Evolutionary conservation across 2,888 invertebrate species (phyloP), one percentile per base, ranked within the genome.

Genomic region (Mimumesa dahlbomi): DNA sequence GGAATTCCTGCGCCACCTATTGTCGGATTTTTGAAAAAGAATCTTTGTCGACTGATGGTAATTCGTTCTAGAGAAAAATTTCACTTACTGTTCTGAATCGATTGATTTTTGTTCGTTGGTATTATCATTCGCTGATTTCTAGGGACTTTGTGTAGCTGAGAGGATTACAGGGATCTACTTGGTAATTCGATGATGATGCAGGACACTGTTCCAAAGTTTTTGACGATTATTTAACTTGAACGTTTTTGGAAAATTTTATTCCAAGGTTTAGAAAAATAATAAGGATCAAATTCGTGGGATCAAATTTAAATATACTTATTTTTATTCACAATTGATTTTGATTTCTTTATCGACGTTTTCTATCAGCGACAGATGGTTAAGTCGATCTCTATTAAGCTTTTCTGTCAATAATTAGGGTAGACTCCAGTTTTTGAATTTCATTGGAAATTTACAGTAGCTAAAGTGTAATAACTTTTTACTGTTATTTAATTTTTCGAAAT

Each of bases 1-100:
- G 21, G 16, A 14, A 29, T 11, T 4, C 19, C n/a, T n/a, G n/a
- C 29, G 49, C 63, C 64, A 63, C 50, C 62, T 76, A n/a, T 43
- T 13, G 42, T 2, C 6, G 4, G 9, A 0, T 11, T n/a, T 0
- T 14, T 0, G 0, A 54, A 6, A 4, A 1, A 1, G 14, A 9
- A 0, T 0, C 1, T 18, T 7, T 7, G 16, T 5, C 16, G 40
- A 3, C 9, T 18, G 40, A 4, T 40, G 40, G 40, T 40, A 40
- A 7, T 36, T 36, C n/a, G n/a, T 11, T 13, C 36, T 36, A 36
- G 36, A 4, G 16, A 18, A 16, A 4, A 16, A 16, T 18, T 40
- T 4, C 13, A 11, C 7, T 13, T 7, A 13, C n/a, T n/a, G 2
- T n/a, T 11, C 36, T 13, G 1, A 4, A 1, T 13, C 4, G 1